Base-by-base conservation (phyloP, 2,113 vertebrate genomes). In the Ammospiza caudacuta region DNA sequence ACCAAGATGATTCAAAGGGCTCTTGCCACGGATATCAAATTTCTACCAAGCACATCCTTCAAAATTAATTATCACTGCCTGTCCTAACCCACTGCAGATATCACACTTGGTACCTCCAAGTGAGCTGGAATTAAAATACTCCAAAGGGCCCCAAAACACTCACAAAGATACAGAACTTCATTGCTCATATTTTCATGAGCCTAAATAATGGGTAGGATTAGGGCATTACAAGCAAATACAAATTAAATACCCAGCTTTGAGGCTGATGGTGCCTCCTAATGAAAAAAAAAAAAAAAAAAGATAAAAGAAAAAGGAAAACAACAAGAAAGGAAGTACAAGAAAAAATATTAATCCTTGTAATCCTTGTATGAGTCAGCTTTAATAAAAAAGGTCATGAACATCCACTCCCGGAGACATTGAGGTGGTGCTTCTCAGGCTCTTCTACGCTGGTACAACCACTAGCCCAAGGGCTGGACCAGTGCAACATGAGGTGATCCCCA, bases 401-500 rank as follows among this genome's bases (percentile, higher is more conserved):
- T 13, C 37, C 43, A 18, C 7, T 43, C 43, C 52, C 67, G 52
- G 19, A 69, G 83, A 63, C 11, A 17, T 0, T 15, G 20, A 76
- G 27, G 35, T 2, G 18, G 21, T 52, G 58, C 29, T 91, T 76
- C 69, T 51, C 58, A 23, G 25, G 58, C 18, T 55, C 25, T 49
- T 70, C 74, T 11, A 18, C 3, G 2, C 6, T n/a, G 49, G 29
- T 25, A 37, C 35, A 75, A n/a, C 15, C 37, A 29, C 12, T 12
- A 44, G n/a, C 52, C 63, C 47, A 35, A 17, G 24, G 43, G 31
- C 2, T 33, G 39, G 52, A 83, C 9, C 64, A 41, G 18, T 3
- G 5, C 2, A 20, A 33, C 23, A 12, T 0, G 1, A 73, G 49
- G 9, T 12, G 44, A 77, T n/a, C 28, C 29, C 54, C 9, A 9